Percentiles rank a stretch among this genome's conserved stretches.
Evolutionary conservation across 2,888 invertebrate species (phyloP).

Genomic region (Julus scandinavius): DNA sequence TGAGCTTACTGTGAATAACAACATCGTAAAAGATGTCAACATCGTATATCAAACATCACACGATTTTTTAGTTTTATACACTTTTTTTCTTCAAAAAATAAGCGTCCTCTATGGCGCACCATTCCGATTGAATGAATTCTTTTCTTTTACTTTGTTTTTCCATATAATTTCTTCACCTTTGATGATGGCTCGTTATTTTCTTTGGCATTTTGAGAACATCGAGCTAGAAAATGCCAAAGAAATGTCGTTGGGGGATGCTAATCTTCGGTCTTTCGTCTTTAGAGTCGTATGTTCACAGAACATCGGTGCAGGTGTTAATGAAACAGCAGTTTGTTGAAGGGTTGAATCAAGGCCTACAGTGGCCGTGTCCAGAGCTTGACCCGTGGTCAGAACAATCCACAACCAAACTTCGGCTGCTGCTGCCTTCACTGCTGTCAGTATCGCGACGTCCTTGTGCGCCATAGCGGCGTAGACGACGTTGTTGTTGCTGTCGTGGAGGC

Average conservation of each 20-base stretch:
- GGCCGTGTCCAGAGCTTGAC: constrained; percentile 48
- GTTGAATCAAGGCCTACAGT: constrained; percentile 5
- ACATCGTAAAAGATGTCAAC: not conserved
- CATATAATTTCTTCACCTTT: not conserved
- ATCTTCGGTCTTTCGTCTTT: constrained; percentile 4
- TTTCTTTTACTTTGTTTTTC: not conserved
- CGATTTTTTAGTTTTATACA: not conserved
- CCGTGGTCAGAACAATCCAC: constrained; percentile 51
- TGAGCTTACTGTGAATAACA: not conserved
- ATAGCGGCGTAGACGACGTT: constrained; percentile 53
- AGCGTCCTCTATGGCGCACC: not conserved
- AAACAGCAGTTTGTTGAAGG: not conserved
- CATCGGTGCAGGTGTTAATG: not conserved
- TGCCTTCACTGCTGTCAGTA: constrained; percentile 51
- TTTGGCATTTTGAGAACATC: not conserved
- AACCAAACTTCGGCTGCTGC: constrained; percentile 50
- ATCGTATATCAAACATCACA: not conserved
- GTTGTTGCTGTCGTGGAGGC: constrained; percentile 46
- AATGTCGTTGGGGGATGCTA: not conserved
- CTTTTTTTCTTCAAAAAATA: not conserved
- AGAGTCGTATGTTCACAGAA: not conserved
- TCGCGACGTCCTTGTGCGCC: constrained; percentile 48
- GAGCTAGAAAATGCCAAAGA: not conserved
- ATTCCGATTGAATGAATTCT: not conserved
- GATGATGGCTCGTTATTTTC: not conserved